Evolutionary conservation across 2,797 vertebrate genomes (phyloP).

Genomic region (Spatula clypeata): DNA sequence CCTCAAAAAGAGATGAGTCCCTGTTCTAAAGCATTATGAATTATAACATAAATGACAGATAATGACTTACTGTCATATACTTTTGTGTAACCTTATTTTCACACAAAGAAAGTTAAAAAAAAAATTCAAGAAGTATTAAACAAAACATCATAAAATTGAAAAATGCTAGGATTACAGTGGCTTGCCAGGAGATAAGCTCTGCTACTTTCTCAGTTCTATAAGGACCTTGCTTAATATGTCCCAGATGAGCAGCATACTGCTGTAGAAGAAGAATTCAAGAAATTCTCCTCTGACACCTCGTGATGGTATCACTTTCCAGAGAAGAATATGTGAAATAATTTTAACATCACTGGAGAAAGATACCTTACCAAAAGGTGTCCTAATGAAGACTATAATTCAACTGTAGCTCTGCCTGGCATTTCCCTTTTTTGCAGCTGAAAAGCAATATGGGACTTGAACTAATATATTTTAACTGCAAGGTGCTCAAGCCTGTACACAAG

Average conservation of each 20-base stretch:
- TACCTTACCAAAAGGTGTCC: not conserved
- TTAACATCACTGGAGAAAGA: not conserved
- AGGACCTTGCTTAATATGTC: not conserved
- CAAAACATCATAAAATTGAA: not conserved
- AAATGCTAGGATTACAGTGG: not conserved
- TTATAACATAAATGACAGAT: not conserved
- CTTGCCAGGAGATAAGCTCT: not conserved
- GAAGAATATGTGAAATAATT: not conserved
- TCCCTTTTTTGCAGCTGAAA: conserved; percentile 22
- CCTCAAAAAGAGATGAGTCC: not conserved
- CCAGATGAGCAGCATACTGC: not conserved
- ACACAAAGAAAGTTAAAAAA: not conserved
- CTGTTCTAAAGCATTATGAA: not conserved
- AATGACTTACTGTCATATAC: not conserved
- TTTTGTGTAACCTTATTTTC: not conserved
- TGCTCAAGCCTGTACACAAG: not conserved
- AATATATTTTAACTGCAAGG: not conserved
- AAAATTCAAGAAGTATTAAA: conserved; percentile 7
- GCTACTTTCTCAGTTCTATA: not conserved
- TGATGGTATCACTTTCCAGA: not conserved
- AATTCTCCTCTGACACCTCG: not conserved
- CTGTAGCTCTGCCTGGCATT: not conserved
- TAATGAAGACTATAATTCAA: not conserved
- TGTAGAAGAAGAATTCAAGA: not conserved
- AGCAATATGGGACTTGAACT: not conserved